Evolutionary conservation across 2,888 invertebrate genomes (phyloP), one percentile per base, ranked within the genome.

Genomic region (Omphaloscelis lunosa): DNA sequence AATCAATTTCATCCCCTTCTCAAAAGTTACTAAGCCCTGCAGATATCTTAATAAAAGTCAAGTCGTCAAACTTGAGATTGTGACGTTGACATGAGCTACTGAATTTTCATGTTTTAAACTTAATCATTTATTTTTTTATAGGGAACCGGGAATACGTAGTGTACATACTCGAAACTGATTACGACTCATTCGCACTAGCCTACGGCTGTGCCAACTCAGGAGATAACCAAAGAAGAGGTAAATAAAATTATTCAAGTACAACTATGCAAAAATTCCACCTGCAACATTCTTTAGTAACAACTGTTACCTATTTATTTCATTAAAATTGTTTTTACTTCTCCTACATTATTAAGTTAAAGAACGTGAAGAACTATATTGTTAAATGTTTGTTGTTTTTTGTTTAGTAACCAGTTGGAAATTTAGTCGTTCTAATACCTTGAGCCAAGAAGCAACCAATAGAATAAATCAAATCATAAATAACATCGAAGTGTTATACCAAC

Each of bases 161-260:
- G 7, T 62, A 27, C 11, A 27, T 84, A 48, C 81, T 78, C 15
- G 91, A 96, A 56, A 97, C 97, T 0, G 97, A 98, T 90, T 98
- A 98, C 88, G 93, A 93, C 0, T 94, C 95, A 61, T 98, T 97
- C 84, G 94, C 97, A 8, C 96, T 97, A 0, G 97, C 97, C 2
- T 98, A 97, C 95, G 97, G 97, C 53, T 98, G 98, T 88, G 89
- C 89, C 1, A 95, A 97, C 86, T 90, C 96, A 56, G 94, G 94
- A 70, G 86, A 92, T 17, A 86, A 96, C 62, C 83, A 88, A 74
- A 95, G 95, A 85, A 90, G 93, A 88, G 92, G 97, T 97, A 89
- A 87, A 27, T 51, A 39, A 93, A 56, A 48, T 59, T 0, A 34
- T 66, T 11, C 6, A 15, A 56, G 2, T 51, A 23, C 0, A 2